A percentile compares a stretch with the other conserved stretches of the same genome.
phyloP scores from a whole-genome alignment of 2,113 vertebrate species.

The Tragelaphus scriptus region DNA sequence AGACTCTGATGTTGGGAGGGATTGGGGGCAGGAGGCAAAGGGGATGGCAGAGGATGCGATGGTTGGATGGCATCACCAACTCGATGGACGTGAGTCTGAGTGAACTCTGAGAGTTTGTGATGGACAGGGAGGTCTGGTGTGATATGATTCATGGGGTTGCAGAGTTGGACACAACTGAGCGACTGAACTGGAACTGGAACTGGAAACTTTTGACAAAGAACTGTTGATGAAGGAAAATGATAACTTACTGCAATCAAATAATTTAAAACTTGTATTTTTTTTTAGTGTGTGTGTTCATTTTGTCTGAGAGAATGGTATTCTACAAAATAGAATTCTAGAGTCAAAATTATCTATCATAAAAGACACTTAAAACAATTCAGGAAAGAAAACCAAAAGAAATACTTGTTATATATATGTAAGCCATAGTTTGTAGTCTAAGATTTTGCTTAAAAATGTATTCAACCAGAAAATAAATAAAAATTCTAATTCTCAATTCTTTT shows the following conservation, averaged over 20 bases:
- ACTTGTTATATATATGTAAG: background rate
- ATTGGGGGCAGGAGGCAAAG: too few species aligned
- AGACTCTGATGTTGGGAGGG: too few species aligned
- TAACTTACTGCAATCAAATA: background rate
- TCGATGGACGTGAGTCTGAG: too few species aligned
- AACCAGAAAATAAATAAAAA: background rate
- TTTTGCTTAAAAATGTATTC: background rate
- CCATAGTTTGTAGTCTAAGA: background rate
- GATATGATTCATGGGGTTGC: too few species aligned
- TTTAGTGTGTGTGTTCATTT: background rate
- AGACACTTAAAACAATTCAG: constrained; percentile 20
- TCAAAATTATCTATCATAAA: background rate
- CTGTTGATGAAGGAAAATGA: background rate
- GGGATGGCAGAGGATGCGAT: too few species aligned
- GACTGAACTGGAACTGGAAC: too few species aligned
- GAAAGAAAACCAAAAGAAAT: background rate
- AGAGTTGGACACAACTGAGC: too few species aligned
- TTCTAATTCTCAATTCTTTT: background rate
- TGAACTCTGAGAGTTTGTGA: background rate
- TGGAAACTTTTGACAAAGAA: background rate
- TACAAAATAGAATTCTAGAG: background rate
- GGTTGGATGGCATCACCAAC: too few species aligned
- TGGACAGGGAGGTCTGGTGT: background rate
- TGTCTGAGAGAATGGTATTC: background rate
- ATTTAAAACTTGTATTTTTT: background rate